These are phyloP conservation scores for Cyanoramphus novaezelandiae DNA, from an alignment of 2,113 vertebrate genomes.

Conservation along the genomic window DNA sequence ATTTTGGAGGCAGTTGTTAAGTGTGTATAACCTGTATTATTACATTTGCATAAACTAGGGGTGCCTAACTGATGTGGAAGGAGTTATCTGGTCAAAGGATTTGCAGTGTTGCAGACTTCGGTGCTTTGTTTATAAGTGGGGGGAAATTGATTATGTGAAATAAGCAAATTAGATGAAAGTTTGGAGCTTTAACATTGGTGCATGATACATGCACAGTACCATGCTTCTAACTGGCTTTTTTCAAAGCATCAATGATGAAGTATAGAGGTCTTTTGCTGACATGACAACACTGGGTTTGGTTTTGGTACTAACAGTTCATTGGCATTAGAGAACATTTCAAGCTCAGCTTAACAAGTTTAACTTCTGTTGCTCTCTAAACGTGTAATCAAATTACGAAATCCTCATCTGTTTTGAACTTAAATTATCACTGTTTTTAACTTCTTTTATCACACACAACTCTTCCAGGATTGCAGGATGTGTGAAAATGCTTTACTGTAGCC, in stretches of 20 bases:
- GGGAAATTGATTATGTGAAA: background rate
- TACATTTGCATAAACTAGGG: background rate
- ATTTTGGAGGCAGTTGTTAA: background rate
- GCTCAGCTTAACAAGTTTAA: background rate
- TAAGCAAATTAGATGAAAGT: background rate
- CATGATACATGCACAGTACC: too few species aligned
- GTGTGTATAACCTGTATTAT: background rate
- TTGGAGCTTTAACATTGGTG: background rate
- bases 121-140: background rate
- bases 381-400: background rate
- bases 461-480: slow-evolving; percentile 16
- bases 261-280: background rate
- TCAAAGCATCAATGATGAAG: background rate
- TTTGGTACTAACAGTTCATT: background rate
- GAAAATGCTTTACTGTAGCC: slow-evolving; percentile 5
- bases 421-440: slow-evolving; percentile 8
- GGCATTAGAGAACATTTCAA: background rate
- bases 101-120: background rate
- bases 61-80: background rate
- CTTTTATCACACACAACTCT: background rate
- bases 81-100: background rate
- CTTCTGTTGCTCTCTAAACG: background rate
- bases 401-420: slow-evolving; percentile 10
- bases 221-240: background rate
- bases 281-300: background rate